Conservation (phyloP, 2,888 invertebrate species). For the Drosophila fulvimacula region DNA sequence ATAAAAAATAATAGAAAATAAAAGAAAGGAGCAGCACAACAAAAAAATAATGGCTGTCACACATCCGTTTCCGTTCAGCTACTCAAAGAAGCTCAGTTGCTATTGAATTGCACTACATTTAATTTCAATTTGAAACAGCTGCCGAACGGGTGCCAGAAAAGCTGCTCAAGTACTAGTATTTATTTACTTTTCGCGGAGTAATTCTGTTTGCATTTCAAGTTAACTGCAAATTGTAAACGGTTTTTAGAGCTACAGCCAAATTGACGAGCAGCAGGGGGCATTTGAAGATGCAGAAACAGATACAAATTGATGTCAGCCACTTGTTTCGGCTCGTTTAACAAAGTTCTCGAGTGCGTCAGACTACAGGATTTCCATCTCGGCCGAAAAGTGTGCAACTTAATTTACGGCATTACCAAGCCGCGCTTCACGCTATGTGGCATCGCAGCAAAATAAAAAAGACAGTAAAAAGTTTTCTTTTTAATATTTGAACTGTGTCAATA, state of each 20-base stretch:
- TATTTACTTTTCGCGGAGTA: slow-evolving; percentile 64
- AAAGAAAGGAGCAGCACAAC: not conserved
- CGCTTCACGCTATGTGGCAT: slow-evolving; percentile 26
- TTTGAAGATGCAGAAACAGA: slow-evolving; percentile 8
- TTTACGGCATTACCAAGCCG: slow-evolving; percentile 31
- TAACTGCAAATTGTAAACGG: slow-evolving; percentile 54
- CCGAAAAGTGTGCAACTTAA: slow-evolving; percentile 59
- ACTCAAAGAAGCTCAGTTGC: slow-evolving; percentile 50
- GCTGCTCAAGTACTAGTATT: slow-evolving; percentile 48
- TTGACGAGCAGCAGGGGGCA: not conserved
- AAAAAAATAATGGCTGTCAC: slow-evolving; percentile 26
- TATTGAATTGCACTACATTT: slow-evolving; percentile 67
- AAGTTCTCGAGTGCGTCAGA: slow-evolving; percentile 53
- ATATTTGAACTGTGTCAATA: not conserved
- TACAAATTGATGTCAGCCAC: slow-evolving; percentile 45
- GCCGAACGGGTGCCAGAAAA: slow-evolving; percentile 27
- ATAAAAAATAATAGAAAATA: slow-evolving; percentile 10
- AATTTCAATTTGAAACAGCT: slow-evolving; percentile 63
- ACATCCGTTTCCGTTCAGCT: slow-evolving; percentile 30
- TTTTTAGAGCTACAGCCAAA: slow-evolving; percentile 35
- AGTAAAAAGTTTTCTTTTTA: not conserved
- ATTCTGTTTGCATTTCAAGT: slow-evolving; percentile 54
- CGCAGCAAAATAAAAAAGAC: not conserved
- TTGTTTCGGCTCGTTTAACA: slow-evolving; percentile 53
- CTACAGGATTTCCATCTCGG: slow-evolving; percentile 34